Conservation (phyloP, 1,140 invertebrate species). For the Dreissena polymorpha region DNA sequence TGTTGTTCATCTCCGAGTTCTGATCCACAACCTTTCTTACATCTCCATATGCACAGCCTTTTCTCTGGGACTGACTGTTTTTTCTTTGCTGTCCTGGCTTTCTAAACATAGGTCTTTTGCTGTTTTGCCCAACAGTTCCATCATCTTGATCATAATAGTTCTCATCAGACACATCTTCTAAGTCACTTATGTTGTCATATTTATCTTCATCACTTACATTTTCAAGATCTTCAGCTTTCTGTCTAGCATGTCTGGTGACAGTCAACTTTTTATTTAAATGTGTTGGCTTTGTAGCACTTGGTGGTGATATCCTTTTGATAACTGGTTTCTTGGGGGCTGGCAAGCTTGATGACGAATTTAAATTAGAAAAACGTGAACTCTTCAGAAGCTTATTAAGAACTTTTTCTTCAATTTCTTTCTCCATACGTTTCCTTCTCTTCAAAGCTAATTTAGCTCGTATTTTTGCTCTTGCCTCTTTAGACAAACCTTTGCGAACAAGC, state of each 20-base stretch:
- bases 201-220: slow-evolving; percentile 47
- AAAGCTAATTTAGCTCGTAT: slow-evolving; percentile 10
- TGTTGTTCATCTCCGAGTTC: not conserved
- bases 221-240: not conserved
- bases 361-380: not conserved
- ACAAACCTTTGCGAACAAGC: slow-evolving; percentile 15
- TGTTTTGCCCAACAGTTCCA: slow-evolving; percentile 8
- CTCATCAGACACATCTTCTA: slow-evolving; percentile 52
- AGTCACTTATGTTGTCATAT: slow-evolving; percentile 49
- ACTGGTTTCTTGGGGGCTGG: slow-evolving; percentile 16
- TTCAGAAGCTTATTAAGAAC: slow-evolving; percentile 32
- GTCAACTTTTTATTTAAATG: slow-evolving; percentile 25
- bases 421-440: slow-evolving; percentile 37
- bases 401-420: slow-evolving; percentile 43
- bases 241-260: slow-evolving; percentile 12
- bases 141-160: slow-evolving; percentile 40
- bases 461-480: not conserved
- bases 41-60: not conserved
- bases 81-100: slow-evolving; percentile 47
- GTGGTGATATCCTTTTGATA: slow-evolving; percentile 41
- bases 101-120: slow-evolving; percentile 28
- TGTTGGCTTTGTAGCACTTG: not conserved
- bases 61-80: not conserved
- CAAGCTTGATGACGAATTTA: not conserved
- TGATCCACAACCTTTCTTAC: slow-evolving; percentile 2